These are phyloP conservation scores for Cephus spinipes DNA, from an alignment of 2,888 invertebrate species.

Conservation along the genomic window DNA sequence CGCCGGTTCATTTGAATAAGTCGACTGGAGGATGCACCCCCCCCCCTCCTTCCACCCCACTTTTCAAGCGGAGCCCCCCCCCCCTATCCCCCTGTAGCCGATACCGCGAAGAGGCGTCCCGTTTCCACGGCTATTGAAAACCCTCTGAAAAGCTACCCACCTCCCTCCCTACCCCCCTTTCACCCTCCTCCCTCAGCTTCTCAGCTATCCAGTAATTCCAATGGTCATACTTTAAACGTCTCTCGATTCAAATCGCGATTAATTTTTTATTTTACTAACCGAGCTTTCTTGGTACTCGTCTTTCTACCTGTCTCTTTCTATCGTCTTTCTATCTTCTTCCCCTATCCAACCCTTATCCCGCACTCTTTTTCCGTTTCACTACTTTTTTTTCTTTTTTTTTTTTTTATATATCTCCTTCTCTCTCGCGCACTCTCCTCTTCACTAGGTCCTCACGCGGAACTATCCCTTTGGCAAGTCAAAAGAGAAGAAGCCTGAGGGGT, in stretches of 20 bases:
- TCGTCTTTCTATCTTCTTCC: background rate
- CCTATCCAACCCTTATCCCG: background rate
- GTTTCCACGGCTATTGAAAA: too few species aligned
- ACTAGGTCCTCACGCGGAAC: too few species aligned
- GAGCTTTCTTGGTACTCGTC: slow-evolving; percentile 4
- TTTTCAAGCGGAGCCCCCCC: background rate
- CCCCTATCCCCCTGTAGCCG: too few species aligned
- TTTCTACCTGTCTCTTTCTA: background rate
- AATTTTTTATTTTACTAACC: slow-evolving; percentile 16
- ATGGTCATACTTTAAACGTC: slow-evolving; percentile 31
- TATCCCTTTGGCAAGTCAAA: too few species aligned
- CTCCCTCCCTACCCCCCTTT: slow-evolving; percentile 9
- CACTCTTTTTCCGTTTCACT: slow-evolving; percentile 25
- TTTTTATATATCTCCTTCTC: background rate
- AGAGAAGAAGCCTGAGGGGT: too few species aligned
- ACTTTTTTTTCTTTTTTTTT: background rate
- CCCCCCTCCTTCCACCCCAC: background rate
- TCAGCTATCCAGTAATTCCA: slow-evolving; percentile 7
- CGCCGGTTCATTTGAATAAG: slow-evolving; percentile 59
- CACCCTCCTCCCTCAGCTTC: slow-evolving; percentile 21
- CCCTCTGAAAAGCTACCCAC: slow-evolving; percentile 14
- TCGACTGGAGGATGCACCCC: slow-evolving; percentile 36
- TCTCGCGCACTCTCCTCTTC: too few species aligned
- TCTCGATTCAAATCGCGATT: slow-evolving; percentile 36
- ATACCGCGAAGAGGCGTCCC: too few species aligned